These are phyloP conservation scores for Apostichopus parvimensis DNA, from an alignment of 35 echinoderm and acorn worm species.

Conservation along the genomic window DNA sequence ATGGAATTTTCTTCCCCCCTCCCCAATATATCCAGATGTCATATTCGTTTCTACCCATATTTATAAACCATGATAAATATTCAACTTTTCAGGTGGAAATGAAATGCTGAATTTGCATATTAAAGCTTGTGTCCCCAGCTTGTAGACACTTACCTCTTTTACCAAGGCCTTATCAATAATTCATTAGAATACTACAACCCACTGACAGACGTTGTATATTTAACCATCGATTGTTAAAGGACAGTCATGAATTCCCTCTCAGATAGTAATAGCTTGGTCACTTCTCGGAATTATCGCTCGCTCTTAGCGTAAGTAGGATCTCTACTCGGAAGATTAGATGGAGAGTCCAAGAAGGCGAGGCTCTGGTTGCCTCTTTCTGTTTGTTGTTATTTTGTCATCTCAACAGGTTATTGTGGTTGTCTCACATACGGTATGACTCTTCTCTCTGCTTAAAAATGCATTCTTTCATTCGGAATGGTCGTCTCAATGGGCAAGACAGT, in stretches of 20 bases:
- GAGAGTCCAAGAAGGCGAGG: not conserved
- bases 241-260: conserved; percentile 6
- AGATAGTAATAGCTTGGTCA: not conserved
- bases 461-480: no score
- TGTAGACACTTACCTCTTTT: not conserved
- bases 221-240: not conserved
- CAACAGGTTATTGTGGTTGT: not conserved
- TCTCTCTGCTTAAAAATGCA: no score
- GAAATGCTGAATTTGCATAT: no score
- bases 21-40: no score
- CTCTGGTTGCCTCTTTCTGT: not conserved
- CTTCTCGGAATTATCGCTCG: not conserved
- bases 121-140: no score
- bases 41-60: no score
- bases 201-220: not conserved
- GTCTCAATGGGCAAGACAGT: no score
- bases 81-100: no score
- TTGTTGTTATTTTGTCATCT: not conserved
- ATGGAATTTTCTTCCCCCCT: no score
- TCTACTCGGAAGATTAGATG: conserved; percentile 11
- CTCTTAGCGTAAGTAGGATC: not conserved
- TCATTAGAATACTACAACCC: not conserved
- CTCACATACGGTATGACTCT: not conserved
- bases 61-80: no score
- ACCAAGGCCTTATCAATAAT: not conserved